These are phyloP conservation scores for Pitangus sulphuratus DNA, from an alignment of 2,797 vertebrate genomes.

Conservation along the genomic window DNA sequence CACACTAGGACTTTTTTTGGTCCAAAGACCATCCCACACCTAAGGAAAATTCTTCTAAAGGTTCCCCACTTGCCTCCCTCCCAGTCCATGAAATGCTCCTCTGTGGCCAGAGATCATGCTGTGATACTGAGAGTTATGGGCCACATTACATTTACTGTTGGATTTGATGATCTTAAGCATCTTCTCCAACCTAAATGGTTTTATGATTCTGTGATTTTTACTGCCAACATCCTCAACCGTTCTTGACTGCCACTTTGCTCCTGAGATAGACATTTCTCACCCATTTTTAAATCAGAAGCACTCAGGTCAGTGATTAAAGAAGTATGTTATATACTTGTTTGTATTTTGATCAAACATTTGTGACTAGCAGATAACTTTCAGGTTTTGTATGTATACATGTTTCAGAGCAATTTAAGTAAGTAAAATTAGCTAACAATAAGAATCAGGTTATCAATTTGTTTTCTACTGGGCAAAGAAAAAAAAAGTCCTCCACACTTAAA, in stretches of 20 bases:
- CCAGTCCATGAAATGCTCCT: not conserved
- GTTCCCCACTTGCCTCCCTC: not conserved
- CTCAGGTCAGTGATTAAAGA: not conserved
- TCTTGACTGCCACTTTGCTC: not conserved
- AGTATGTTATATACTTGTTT: not conserved
- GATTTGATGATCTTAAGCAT: not conserved
- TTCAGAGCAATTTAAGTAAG: not conserved
- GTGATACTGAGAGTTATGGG: not conserved
- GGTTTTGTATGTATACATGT: accelerated
- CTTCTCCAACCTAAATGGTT: not conserved
- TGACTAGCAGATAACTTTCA: not conserved
- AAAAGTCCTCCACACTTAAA: not conserved
- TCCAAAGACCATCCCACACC: not conserved
- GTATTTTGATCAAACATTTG: not conserved
- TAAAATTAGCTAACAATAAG: not conserved
- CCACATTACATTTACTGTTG: not conserved
- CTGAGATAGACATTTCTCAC: not conserved
- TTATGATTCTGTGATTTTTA: not conserved
- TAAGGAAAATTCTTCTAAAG: not conserved
- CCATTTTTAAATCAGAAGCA: not conserved
- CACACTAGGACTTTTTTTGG: not conserved
- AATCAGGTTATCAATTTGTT: not conserved
- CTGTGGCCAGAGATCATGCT: not conserved
- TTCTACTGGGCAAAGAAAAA: not conserved
- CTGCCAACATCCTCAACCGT: not conserved